These are phyloP conservation scores for Muscidifurax raptorellus DNA, from an alignment of 1,140 invertebrate genomes.

Conservation along the genomic window DNA sequence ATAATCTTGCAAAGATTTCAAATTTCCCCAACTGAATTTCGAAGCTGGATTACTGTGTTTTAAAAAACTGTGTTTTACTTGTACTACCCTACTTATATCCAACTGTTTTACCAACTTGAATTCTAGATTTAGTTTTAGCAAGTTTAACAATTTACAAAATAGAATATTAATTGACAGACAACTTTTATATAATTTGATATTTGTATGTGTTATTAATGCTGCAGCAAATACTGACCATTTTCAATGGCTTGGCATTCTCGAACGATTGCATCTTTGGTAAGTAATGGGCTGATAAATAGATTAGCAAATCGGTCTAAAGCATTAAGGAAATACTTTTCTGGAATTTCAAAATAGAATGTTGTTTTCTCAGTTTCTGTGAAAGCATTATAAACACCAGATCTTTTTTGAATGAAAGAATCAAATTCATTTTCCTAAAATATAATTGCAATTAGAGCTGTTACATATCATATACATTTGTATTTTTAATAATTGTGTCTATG, in stretches of 20 bases:
- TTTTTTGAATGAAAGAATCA: conserved; percentile 86
- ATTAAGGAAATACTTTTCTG: conserved; percentile 83
- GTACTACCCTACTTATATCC: conserved; percentile 83
- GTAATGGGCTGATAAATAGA: conserved; percentile 72
- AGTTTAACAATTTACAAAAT: conserved; percentile 28
- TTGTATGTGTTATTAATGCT: no score
- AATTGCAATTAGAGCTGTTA: conserved; percentile 18
- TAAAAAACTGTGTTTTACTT: conserved; percentile 83
- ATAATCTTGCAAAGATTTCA: conserved; percentile 83
- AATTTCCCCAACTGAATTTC: conserved; percentile 91
- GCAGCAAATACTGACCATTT: conserved; percentile 82
- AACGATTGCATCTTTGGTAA: conserved; percentile 89
- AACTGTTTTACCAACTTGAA: conserved; percentile 84
- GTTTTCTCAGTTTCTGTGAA: conserved; percentile 90
- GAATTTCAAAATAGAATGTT: conserved; percentile 91
- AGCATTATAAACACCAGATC: conserved; percentile 88
- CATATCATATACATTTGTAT: no score
- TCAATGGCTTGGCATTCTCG: conserved; percentile 94
- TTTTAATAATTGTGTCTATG: no score
- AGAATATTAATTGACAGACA: no score
- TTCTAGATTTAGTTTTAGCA: conserved; percentile 73
- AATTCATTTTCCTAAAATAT: conserved; percentile 85
- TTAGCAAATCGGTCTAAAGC: conserved; percentile 62
- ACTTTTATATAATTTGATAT: no score
- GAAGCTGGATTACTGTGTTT: conserved; percentile 82